Percentiles rank a stretch among this genome's conserved stretches.
Evolutionary conservation across 2,113 vertebrate species (phyloP).

Genomic region (Tiliqua scincoides): DNA sequence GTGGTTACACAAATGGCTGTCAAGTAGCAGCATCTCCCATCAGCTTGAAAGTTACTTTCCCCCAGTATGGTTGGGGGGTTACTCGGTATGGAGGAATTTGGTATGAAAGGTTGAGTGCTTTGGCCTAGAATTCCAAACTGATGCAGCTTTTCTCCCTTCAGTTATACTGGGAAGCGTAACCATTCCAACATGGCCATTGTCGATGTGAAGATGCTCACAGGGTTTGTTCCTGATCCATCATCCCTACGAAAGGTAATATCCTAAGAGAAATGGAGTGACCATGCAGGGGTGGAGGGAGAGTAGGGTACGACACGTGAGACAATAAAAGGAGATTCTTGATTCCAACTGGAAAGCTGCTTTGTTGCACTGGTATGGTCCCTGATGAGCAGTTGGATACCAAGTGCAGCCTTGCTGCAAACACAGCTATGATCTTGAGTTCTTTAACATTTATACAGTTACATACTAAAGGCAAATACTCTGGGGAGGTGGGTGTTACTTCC

Average conservation of each 20-base stretch:
- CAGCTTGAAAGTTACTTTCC: background rate
- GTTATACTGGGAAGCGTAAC: conserved; percentile 60
- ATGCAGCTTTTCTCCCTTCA: conserved; percentile 42
- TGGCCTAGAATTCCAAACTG: background rate
- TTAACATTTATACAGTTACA: too few species aligned
- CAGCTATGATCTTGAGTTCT: too few species aligned
- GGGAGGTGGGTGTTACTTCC: too few species aligned
- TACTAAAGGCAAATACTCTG: too few species aligned
- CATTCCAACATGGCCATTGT: conserved; percentile 70
- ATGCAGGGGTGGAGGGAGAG: too few species aligned
- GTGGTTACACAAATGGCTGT: background rate
- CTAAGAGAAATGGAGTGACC: background rate
- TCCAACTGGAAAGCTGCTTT: too few species aligned
- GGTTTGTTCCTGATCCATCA: conserved; percentile 57
- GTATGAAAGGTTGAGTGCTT: background rate
- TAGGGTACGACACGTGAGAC: too few species aligned
- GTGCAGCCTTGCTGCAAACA: too few species aligned
- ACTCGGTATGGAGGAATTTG: background rate
- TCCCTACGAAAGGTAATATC: conserved; percentile 68
- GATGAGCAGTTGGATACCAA: too few species aligned
- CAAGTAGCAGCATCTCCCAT: background rate
- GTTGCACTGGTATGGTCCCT: too few species aligned
- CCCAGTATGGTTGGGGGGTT: background rate
- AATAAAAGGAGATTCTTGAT: too few species aligned
- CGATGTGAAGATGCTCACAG: conserved; percentile 73